Base-by-base conservation (phyloP, 2,888 invertebrate species). In the Perizoma flavofasciatum region DNA sequence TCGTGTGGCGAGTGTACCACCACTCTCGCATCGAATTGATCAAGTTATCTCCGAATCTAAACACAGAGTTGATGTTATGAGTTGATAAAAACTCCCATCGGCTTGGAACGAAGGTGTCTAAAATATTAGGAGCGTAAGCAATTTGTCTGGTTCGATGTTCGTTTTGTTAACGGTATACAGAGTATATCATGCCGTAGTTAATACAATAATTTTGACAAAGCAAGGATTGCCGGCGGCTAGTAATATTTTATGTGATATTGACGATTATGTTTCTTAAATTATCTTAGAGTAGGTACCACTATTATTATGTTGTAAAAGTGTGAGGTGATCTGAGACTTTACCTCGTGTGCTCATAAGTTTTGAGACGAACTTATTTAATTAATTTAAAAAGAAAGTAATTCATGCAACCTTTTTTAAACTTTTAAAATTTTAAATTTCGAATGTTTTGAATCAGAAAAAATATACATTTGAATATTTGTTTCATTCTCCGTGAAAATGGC, bases 81-180 rank as follows among this genome's bases (percentile, higher is more conserved):
- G 73, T 70, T 75, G 85, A 88, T 89, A 89, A 82, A 82, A 78
- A 71, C 78, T 73, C 75, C 79, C 78, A 80, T 85, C 84, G 80
- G 77, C 79, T 80, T 78, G 72, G 74, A 77, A 78, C 83, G 79
- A 84, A 86, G 89, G 89, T 88, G 89, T 89, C 86, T 83, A 82
- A 74, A 83, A 83, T 86, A 86, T 90, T 88, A 86, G 86, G 87
- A 89, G 89, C 88, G 86, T 85, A 87, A 89, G 89, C 87, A 88
- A 91, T 90, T 90, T 91, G 90, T 90, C 89, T 84, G 85, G 85
- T 86, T 85, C 83, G 83, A 83, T 87, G 82, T 84, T 82, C 83
- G 84, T 85, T 83, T 81, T 80, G 81, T 85, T 86, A 88, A 85
- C 87, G 87, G 88, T 84, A 83, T 78, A 71, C 53, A 57, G 61